Base-by-base conservation (phyloP, 2,888 invertebrate species). In the Mythimna albipuncta region DNA sequence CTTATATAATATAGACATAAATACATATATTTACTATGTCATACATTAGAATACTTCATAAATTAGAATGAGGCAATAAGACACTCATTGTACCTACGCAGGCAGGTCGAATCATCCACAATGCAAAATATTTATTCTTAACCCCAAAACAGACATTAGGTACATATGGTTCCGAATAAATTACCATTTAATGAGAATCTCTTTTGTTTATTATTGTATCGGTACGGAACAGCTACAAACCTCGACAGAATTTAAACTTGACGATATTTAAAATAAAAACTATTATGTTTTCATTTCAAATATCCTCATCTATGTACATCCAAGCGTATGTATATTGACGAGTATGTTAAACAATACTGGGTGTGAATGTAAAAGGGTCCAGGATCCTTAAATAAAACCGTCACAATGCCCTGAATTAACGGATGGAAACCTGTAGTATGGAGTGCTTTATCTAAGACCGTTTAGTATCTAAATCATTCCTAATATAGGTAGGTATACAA, bases 161-260 rank as follows among this genome's bases (percentile, higher is more conserved):
- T 26, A 75, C 67, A 44, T 16, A 47, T 63, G 38, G 69, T 75
- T 64, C 19, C 16, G 64, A 64, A 76, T 76, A 77, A 76, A 76
- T 76, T 72, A 62, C n/a, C 64, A 77, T 77, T 76, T 72, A 65
- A 57, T 57, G 64, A 76, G 72, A 62, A 65, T 52, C 57, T 62
- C 13, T 54, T 75, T 64, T 71, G 72, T 65, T 61, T 77, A 64
- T 75, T 70, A 70, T 58, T 63, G 44, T 59, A 72, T 64, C 71
- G 55, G 47, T 64, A 44, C 55, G 55, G 55, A 71, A 65, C 62
- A 26, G 50, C 61, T 65, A 77, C 55, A 76, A 77, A 77, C 72
- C 55, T 71, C 61, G 61, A 61, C 70, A 16, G 54, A 71, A 55
- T 62, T 61, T 26, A 65, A 57, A 64, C 64, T 76, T 72, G 55